Conservation (phyloP, 2,113 vertebrate genomes). For the Plecturocebus donacophilus region DNA sequence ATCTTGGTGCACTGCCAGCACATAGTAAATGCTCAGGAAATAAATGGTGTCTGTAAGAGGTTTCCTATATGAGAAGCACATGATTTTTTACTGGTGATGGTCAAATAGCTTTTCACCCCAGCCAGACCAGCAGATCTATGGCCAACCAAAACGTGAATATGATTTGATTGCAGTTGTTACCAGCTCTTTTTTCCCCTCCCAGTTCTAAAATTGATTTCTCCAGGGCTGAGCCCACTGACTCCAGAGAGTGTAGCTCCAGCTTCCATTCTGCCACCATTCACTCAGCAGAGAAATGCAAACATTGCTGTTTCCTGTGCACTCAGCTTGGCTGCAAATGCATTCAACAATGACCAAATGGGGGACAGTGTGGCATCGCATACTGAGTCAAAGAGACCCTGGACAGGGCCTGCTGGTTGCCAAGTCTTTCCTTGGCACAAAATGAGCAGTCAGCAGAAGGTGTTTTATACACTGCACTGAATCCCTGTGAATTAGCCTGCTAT, state of each 20-base stretch:
- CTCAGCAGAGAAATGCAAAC: not conserved
- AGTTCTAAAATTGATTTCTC: not conserved
- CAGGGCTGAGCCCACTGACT: not conserved
- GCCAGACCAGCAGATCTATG: too few species aligned
- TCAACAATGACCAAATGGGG: not conserved
- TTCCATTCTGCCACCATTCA: not conserved
- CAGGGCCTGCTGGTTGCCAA: slow-evolving; percentile 18
- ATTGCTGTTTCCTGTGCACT: not conserved
- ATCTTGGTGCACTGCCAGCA: not conserved
- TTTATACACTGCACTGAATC: slow-evolving; percentile 56
- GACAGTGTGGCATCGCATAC: not conserved
- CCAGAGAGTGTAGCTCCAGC: fast-evolving
- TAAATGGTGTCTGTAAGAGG: not conserved
- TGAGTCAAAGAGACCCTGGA: not conserved
- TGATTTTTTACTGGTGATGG: not conserved
- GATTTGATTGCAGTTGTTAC: not conserved
- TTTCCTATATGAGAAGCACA: not conserved
- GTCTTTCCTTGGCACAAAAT: slow-evolving; percentile 46
- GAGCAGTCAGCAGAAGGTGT: slow-evolving; percentile 66
- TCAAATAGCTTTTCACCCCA: not conserved
- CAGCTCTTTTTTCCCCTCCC: not conserved
- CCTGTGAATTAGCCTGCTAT: slow-evolving; percentile 64
- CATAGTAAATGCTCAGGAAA: not conserved
- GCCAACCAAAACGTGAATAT: not conserved
- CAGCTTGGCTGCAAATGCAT: not conserved